Evolutionary conservation across 2,888 invertebrate species (phyloP), one percentile per base, ranked within the genome.

Genomic region (Eupithecia tripunctaria): DNA sequence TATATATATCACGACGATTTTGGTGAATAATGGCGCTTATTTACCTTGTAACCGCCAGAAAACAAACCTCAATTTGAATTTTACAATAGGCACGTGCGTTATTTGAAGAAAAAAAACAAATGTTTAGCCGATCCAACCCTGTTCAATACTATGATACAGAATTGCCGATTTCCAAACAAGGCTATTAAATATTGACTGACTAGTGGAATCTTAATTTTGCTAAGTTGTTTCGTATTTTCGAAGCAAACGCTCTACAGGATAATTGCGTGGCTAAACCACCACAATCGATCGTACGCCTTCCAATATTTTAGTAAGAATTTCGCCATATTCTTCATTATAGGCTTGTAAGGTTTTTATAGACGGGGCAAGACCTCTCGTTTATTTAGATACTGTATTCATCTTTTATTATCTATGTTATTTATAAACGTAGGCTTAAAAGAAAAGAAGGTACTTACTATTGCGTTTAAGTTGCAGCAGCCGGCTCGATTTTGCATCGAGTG

Each of bases 81-180:
- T 47, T 43, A 18, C 43, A 43, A 14, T 43, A 43, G 43, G 43
- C 2, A 3, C 2, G 4, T 29, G 29, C 29, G 2, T 29, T 2
- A 29, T 29, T 29, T 29, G 4, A 29, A 29, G 29, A 4, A 29
- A 47, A 56, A 25, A 4, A 25, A 12, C 12, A 4, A 1, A 25
- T 5, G 12, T 25, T 56, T n/a, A n/a, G 25, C 18, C 29, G 67
- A 63, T 67, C 63, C 71, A 32, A 63, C 68, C 25, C 64, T 72
- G 70, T n/a, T 47, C 21, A 65, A 32, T 51, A 41, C 6, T 41
- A 63, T 32, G 75, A 29, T 32, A 63, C 79, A 80, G 79, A 77
- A 79, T 76, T 63, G 72, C 71, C 74, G 78, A 82, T 84, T 84
- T 81, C 81, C 78, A 82, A 84, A 84, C 82, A 79, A 80, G 79